Percentiles rank a stretch among this genome's conserved stretches.
Conservation (phyloP, 2,113 vertebrate genomes). For the Dolichallabes microphthalmus region DNA sequence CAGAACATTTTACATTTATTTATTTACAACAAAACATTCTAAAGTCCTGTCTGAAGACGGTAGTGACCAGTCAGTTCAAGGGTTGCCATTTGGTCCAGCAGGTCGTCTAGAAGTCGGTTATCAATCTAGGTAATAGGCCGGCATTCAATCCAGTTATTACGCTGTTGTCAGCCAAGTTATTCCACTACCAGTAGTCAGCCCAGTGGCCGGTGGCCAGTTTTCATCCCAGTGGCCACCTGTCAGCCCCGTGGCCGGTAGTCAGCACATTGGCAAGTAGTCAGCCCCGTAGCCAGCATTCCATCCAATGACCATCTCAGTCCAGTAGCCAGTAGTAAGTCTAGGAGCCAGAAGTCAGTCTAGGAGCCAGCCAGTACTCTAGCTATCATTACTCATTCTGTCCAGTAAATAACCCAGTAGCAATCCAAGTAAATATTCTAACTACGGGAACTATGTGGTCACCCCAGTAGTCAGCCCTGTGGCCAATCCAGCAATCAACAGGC, state of each 20-base stretch:
- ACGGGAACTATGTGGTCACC: neutral
- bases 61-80: neutral
- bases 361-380: too few relatives aligned
- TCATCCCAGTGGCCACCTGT: neutral
- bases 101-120: neutral
- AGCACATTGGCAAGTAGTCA: neutral
- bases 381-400: neutral
- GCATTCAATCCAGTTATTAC: neutral
- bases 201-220: neutral
- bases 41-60: neutral
- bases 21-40: neutral
- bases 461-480: neutral
- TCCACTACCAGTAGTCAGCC: neutral
- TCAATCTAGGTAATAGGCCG: neutral
- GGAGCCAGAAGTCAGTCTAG: neutral
- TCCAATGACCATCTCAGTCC: neutral
- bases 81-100: too few relatives aligned
- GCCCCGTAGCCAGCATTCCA: too few relatives aligned
- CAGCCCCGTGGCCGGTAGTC: neutral
- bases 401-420: neutral
- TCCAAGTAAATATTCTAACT: neutral
- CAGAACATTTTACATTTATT: neutral
- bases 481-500: neutral
- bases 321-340: neutral
- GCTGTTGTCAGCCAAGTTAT: neutral